A percentile compares a stretch with the other conserved stretches of the same genome.
These are phyloP conservation scores for Brevipalpus yothersi DNA, from an alignment of 1,140 invertebrate genomes.

Conservation along the genomic window DNA sequence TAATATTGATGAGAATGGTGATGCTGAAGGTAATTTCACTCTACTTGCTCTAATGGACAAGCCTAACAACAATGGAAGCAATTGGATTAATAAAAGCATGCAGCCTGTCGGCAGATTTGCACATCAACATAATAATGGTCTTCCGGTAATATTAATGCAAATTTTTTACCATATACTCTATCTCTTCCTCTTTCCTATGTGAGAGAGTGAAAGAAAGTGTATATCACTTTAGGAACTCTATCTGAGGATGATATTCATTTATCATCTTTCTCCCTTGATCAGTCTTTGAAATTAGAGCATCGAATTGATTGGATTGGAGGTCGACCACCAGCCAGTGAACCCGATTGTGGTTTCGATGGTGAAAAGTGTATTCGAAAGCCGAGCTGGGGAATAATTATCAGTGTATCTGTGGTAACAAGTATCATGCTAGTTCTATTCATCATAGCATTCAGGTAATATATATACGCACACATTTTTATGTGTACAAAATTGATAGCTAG, in stretches of 20 bases:
- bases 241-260: too few relatives aligned
- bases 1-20: conserved; percentile 52
- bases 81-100: conserved; percentile 29
- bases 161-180: neutral
- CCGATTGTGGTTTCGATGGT: conserved; percentile 24
- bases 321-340: conserved; percentile 21
- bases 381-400: neutral
- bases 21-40: conserved; percentile 72
- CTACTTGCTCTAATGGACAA: conserved; percentile 30
- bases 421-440: conserved; percentile 26
- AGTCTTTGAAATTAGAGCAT: conserved; percentile 30
- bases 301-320: conserved; percentile 51
- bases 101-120: conserved; percentile 44
- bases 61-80: conserved; percentile 17
- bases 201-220: neutral
- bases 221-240: neutral
- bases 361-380: conserved; percentile 16
- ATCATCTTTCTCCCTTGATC: neutral
- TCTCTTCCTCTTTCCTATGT: neutral
- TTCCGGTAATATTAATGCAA: conserved; percentile 18
- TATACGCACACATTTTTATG: neutral
- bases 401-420: neutral
- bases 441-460: conserved; percentile 13
- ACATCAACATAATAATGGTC: conserved; percentile 19
- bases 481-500: neutral